These are phyloP conservation scores for Cantharis nigra DNA, from an alignment of 2,888 invertebrate genomes.

Conservation along the genomic window DNA sequence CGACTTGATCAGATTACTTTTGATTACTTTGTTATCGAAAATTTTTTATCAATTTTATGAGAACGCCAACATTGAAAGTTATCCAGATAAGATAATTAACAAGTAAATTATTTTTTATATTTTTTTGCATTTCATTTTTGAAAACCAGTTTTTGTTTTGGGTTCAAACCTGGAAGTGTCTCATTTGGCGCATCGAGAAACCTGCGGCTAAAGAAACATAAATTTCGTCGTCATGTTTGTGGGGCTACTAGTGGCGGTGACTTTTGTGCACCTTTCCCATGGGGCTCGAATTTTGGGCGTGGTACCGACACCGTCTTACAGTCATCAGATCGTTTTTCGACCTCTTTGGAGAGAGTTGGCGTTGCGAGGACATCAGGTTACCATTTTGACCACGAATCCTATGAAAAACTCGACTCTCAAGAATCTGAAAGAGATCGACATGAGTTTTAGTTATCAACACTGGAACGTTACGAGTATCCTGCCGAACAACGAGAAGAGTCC, in stretches of 20 bases:
- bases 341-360: conserved; percentile 55
- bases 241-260: background rate
- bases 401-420: conserved; percentile 47
- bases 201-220: background rate
- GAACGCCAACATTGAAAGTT: no score
- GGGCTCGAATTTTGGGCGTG: conserved; percentile 54
- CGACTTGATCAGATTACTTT: background rate
- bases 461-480: conserved; percentile 9
- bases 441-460: conserved; percentile 43
- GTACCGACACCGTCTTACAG: conserved; percentile 56
- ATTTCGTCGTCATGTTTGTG: background rate
- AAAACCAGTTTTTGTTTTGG: no score
- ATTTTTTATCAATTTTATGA: background rate
- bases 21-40: background rate
- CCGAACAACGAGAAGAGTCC: background rate
- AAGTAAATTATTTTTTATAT: no score
- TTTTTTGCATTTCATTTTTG: no score
- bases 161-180: background rate
- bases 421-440: conserved; percentile 55
- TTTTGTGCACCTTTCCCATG: background rate
- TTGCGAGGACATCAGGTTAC: conserved; percentile 58
- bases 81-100: no score
- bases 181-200: background rate
- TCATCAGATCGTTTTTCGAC: conserved; percentile 57
- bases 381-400: conserved; percentile 54